These are phyloP conservation scores for Equus quagga DNA, from an alignment of 2,113 vertebrate genomes.

Conservation along the genomic window DNA sequence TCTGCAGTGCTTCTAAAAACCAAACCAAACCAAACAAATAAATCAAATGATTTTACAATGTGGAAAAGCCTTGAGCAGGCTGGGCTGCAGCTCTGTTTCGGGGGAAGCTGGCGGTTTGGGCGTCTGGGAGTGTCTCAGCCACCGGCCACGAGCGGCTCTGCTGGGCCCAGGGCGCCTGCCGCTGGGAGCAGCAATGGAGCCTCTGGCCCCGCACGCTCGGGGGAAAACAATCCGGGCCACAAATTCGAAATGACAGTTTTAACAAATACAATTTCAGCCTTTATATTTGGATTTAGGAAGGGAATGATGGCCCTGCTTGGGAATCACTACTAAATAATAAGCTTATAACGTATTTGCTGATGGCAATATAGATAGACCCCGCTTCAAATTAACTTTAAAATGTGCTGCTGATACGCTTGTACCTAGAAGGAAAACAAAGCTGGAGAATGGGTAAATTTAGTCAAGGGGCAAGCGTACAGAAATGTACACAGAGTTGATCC, in stretches of 20 bases:
- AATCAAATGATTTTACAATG: conserved; percentile 82
- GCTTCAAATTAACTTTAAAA: conserved; percentile 80
- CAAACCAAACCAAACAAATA: conserved; percentile 82
- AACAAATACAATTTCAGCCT: conserved; percentile 79
- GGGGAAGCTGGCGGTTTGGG: conserved; percentile 41
- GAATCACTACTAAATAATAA: conserved; percentile 81
- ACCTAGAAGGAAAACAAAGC: conserved; percentile 73
- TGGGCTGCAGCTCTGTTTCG: conserved; percentile 45
- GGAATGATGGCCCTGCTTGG: conserved; percentile 70
- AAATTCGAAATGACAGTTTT: conserved; percentile 81
- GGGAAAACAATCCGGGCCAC: conserved; percentile 67
- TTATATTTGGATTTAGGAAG: conserved; percentile 79
- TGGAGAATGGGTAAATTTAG: conserved; percentile 24
- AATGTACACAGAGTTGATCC: not conserved
- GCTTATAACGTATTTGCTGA: conserved; percentile 80
- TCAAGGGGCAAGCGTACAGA: conserved; percentile 31
- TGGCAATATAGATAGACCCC: conserved; percentile 65
- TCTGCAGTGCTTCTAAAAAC: conserved; percentile 75
- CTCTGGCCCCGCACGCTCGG: not conserved
- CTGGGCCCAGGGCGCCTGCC: conserved; percentile 54
- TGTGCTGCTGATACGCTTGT: conserved; percentile 65
- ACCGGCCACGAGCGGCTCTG: not conserved
- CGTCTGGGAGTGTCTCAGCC: conserved; percentile 2
- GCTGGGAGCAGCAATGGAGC: conserved; percentile 27
- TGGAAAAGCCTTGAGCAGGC: conserved; percentile 68